Base-by-base conservation (phyloP, 37 sponge, comb jelly and placozoan species). In the Spongia lamella region DNA sequence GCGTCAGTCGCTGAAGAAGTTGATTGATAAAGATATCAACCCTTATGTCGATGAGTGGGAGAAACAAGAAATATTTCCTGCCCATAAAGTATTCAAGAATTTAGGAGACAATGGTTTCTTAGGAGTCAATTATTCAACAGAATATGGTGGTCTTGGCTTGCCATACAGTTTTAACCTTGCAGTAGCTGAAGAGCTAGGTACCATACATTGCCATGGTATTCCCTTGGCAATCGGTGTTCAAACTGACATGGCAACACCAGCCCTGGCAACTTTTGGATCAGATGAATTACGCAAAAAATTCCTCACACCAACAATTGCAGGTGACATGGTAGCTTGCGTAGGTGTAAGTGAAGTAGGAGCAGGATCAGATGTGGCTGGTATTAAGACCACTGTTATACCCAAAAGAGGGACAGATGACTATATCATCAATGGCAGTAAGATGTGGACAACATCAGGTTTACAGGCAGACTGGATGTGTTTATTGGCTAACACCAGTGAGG, bases 391-490 rank as follows among this genome's bases (percentile, higher is more conserved):
- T 4, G 97, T 94, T 21, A 22, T 75, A 26, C 85, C 85, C 2
- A 84, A 90, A 57, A 84, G 72, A 84, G 78, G 69, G 24, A 72
- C 87, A 26, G 87, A 88, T 73, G 94, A 97, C 21, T 84, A 91
- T 54, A 87, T 97, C 36, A 91, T 97, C 56, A 91, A 93, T 57
- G 97, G 97, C 26, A 75, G 97, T 22, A 97, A 97, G 74, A 97
- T 93, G 97, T 97, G 94, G 97, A 97, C 71, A 26, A 97, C 97
- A 13, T 89, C 53, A 32, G 94, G 94, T 20, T 47, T 72, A 3
- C 89, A 97, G 69, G 92, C 97, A 19, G 97, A 97, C 75, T 97
- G 97, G 97, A 97, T 97, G 83, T 97, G 94, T 68, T 67, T 93
- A 37, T 75, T 97, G 60, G 97, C 97, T 49, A 91, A 84, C 83